Evolutionary conservation across 2,113 vertebrate genomes (phyloP).

Genomic region (Gracilinanus agilis): DNA sequence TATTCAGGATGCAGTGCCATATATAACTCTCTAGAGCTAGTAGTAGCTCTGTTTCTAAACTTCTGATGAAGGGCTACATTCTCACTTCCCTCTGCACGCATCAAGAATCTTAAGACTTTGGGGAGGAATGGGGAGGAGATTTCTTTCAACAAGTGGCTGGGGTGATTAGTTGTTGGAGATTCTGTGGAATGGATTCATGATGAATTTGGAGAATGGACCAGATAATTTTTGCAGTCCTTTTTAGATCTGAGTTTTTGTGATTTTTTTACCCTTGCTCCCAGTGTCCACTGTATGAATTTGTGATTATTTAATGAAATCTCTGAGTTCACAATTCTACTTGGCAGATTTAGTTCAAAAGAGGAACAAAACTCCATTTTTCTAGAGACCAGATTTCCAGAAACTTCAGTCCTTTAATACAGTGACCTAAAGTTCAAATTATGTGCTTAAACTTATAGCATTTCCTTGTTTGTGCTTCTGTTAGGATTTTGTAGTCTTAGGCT

Average conservation of each 20-base stretch:
- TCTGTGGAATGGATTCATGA: not conserved
- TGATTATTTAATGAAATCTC: not conserved
- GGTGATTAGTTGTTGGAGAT: not conserved
- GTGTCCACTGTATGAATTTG: not conserved
- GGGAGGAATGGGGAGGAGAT: not conserved
- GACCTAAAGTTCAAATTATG: not conserved
- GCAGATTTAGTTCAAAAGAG: not conserved
- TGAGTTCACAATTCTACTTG: not conserved
- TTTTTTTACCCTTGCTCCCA: not conserved
- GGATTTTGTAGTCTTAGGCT: not conserved
- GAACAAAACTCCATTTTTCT: not conserved
- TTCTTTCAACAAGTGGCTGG: not conserved
- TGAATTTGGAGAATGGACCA: not conserved
- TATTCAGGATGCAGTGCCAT: not conserved
- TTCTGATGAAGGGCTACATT: not conserved
- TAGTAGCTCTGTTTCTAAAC: not conserved
- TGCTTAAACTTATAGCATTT: not conserved
- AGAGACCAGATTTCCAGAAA: not conserved
- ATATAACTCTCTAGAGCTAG: not conserved
- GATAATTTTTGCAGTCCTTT: not conserved
- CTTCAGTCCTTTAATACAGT: not conserved
- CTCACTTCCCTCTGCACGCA: not conserved
- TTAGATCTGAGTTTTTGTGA: not conserved
- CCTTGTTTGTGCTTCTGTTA: not conserved
- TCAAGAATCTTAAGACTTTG: not conserved